A percentile compares a stretch with the other conserved stretches of the same genome.
phyloP scores from a whole-genome alignment of 2,113 vertebrate genomes.

The Callipepla squamata region DNA sequence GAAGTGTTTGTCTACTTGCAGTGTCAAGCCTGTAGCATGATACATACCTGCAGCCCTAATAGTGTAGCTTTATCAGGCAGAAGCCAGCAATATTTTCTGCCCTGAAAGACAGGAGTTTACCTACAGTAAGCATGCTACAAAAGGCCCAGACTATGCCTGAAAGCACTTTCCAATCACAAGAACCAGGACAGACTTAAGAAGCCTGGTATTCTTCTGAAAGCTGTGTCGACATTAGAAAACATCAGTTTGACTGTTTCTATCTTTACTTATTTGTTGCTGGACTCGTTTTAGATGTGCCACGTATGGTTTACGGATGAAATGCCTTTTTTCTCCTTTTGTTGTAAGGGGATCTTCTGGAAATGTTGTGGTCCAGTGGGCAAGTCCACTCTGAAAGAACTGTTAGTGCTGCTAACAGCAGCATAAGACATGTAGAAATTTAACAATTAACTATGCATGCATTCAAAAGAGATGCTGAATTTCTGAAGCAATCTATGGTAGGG shows the following conservation, averaged over 20 bases:
- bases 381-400: neutral
- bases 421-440: fast-evolving
- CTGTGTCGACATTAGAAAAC: neutral
- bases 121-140: neutral
- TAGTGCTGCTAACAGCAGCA: neutral
- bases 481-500: neutral
- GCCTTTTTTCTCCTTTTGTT: neutral
- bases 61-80: neutral
- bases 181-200: neutral
- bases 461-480: fast-evolving
- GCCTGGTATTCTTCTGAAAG: neutral
- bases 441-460: fast-evolving
- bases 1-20: neutral
- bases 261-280: conserved; percentile 9
- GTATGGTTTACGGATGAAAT: neutral
- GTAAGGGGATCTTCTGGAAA: neutral
- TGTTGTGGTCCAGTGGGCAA: neutral
- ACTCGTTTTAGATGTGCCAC: conserved; percentile 23
- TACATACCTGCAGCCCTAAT: neutral
- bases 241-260: neutral
- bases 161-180: neutral
- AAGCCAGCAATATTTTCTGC: neutral
- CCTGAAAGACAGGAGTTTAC: neutral
- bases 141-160: neutral
- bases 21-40: neutral